phyloP scores from a whole-genome alignment of 2,797 vertebrate genomes.

The Gastrophryne carolinensis region DNA sequence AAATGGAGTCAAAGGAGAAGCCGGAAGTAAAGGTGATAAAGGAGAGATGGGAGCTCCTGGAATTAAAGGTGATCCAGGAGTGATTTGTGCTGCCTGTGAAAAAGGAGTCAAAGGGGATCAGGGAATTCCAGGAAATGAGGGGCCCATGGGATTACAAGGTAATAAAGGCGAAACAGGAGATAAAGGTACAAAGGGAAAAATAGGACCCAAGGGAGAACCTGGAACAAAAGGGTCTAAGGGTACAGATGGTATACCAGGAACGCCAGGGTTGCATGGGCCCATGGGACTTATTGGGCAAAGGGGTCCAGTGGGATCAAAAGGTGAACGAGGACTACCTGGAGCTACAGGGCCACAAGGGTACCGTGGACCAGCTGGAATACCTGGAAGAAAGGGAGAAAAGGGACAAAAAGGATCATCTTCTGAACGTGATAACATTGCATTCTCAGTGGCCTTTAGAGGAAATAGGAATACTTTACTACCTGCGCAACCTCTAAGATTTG shows the following conservation, averaged over 20 bases:
- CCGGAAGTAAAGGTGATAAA: conserved; percentile 14
- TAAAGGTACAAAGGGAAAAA: conserved; percentile 18
- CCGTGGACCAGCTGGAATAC: conserved; percentile 14
- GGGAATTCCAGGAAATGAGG: conserved; percentile 4
- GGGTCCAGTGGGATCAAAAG: conserved; percentile 39
- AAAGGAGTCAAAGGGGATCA: conserved; percentile 40
- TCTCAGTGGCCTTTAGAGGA: conserved; percentile 38
- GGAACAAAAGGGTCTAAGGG: conserved; percentile 6
- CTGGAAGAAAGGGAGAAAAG: conserved; percentile 45
- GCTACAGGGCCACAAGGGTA: conserved; percentile 20
- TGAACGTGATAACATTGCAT: conserved; percentile 36
- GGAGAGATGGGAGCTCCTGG: background rate
- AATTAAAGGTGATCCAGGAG: conserved; percentile 7
- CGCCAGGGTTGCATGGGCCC: conserved; percentile 14
- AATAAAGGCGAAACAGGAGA: conserved; percentile 20
- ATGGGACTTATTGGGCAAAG: background rate
- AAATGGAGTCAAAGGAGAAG: background rate
- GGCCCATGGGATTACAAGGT: conserved; percentile 15
- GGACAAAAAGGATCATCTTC: conserved; percentile 13
- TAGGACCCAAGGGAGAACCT: background rate
- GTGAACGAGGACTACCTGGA: conserved; percentile 31
- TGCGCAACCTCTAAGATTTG: conserved; percentile 49
- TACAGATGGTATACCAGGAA: background rate
- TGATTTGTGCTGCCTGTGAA: conserved; percentile 22
- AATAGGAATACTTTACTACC: conserved; percentile 10